A percentile compares a stretch with the other conserved stretches of the same genome.
Evolutionary conservation across 2,888 invertebrate species (phyloP).

Genomic region (Lasioglossum calceatum): DNA sequence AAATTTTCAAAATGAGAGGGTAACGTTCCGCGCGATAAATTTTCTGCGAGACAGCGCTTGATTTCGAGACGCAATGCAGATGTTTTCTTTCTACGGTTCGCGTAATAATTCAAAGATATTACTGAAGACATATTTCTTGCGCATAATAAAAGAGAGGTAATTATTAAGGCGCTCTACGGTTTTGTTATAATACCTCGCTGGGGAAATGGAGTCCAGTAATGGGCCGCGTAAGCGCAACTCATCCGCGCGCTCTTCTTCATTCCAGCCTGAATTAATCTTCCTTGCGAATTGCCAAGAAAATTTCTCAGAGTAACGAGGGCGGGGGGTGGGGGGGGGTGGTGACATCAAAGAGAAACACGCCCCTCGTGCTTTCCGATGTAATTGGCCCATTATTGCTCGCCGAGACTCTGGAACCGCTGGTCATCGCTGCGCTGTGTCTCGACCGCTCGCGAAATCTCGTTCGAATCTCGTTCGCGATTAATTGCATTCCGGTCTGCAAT

Average conservation of each 20-base stretch:
- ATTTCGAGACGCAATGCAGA: not conserved
- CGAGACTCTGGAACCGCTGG: not conserved
- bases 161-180: slow-evolving; percentile 4
- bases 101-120: slow-evolving; percentile 10
- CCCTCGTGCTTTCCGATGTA: slow-evolving; percentile 1
- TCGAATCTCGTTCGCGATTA: not conserved
- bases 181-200: slow-evolving; percentile 11
- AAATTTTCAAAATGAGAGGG: not conserved
- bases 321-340: not conserved
- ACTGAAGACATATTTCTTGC: not conserved
- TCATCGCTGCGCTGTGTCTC: not conserved
- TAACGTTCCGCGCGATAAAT: not conserved
- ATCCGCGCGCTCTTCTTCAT: not conserved
- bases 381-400: not conserved
- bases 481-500: not conserved
- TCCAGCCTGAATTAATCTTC: not conserved
- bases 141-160: not conserved
- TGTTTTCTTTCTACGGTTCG: not conserved
- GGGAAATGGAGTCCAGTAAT: slow-evolving; percentile 6
- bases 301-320: not conserved
- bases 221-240: slow-evolving; percentile 1
- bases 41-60: not conserved
- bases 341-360: not conserved
- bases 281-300: not conserved
- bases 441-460: not conserved